Evolutionary conservation across 2,113 vertebrate species (phyloP).

Genomic region (Campylomormyrus numenius): DNA sequence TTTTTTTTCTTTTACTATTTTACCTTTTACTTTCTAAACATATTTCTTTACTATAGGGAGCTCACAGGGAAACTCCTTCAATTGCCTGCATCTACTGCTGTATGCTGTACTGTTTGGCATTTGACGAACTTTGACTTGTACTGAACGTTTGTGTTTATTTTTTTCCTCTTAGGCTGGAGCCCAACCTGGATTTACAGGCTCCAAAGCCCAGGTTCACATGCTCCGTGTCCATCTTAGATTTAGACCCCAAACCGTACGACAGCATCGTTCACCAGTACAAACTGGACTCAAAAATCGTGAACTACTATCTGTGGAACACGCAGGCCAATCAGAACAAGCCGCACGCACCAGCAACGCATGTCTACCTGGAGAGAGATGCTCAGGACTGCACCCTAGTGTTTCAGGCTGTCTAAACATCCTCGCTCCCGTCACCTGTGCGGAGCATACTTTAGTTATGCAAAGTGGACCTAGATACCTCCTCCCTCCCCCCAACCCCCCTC

Average conservation of each 20-base stretch:
- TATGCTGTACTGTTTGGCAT: background rate
- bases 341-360: conserved; percentile 48
- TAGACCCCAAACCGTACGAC: conserved; percentile 89
- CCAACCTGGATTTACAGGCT: conserved; percentile 60
- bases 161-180: conserved; percentile 55
- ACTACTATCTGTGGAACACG: conserved; percentile 74
- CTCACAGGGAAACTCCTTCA: background rate
- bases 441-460: background rate
- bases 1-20: background rate
- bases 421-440: too few relatives aligned
- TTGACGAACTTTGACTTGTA: background rate
- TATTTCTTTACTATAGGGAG: background rate
- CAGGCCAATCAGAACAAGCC: conserved; percentile 65
- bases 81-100: background rate
- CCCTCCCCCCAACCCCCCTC: background rate
- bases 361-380: conserved; percentile 67
- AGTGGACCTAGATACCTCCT: background rate
- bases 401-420: conserved; percentile 70
- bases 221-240: conserved; percentile 84
- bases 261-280: conserved; percentile 83
- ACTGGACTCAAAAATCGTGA: conserved; percentile 85
- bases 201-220: conserved; percentile 72
- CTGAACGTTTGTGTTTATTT: conserved; percentile 5
- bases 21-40: background rate
- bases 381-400: conserved; percentile 89